Base-by-base conservation (phyloP, 2,797 vertebrate species). In the Menidia menidia region DNA sequence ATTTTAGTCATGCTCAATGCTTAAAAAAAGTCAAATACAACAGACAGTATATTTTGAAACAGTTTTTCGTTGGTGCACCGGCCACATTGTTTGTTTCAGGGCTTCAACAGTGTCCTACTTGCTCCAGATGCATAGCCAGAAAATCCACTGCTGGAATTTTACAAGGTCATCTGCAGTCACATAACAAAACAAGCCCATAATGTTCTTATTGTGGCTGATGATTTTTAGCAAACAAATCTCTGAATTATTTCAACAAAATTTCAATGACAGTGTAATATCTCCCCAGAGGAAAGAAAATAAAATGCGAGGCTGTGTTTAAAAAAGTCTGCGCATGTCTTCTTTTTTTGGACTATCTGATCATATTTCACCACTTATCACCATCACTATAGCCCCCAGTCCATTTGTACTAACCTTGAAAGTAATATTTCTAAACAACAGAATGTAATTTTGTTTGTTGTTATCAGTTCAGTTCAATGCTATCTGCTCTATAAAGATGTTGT, bases 341-440 rank as follows among this genome's bases (percentile, higher is more conserved):
- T 47, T 67, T 47, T 45, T 42, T 41, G 44, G 44, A 66, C 31
- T 35, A 30, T 57, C 31, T n/a, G 19, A 33, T 44, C 13, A 47
- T 4, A 57, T 41, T 41, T 58, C 45, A 50, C 31, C 13, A 19
- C 64, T 50, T 50, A 35, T 50, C 19, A 11, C 35, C 33, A 57
- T 66, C 55, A 41, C 33, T 15, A 35, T 14, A n/a, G 44, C 33
- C 45, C 19, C 16, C 39, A 42, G 35, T 31, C 54, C 44, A 41
- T 58, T 31, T 56, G 56, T 19, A n/a, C 18, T 25, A 18, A 57
- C 9, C 19, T 33, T 41, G 33, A 41, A 58, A 58, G 30, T 67
- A 67, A 58, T 67, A 25, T 58, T 39, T 67, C 30, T 15, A 4
- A 25, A 58, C 48, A 50, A 18, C 15, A n/a, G 44, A 45, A n/a